Base-by-base conservation (phyloP, 1,140 invertebrate genomes). In the Plectus sambesii region DNA sequence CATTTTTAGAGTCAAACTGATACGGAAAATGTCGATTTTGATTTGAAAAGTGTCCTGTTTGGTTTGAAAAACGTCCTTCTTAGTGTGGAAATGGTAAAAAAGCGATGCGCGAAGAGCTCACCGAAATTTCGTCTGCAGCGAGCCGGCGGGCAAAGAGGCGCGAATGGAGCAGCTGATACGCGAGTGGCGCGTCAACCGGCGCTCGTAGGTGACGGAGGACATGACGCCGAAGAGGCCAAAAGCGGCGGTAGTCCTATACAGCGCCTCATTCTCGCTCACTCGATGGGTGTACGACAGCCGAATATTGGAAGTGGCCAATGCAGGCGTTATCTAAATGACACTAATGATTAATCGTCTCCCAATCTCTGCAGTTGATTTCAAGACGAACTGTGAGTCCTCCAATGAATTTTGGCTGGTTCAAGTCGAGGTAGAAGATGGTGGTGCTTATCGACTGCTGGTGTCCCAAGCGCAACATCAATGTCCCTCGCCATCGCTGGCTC, bases 331-430 rank as follows among this genome's bases (percentile, higher is more conserved):
- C n/a, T n/a, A n/a, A n/a, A n/a, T n/a, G n/a, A n/a, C n/a, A n/a
- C n/a, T n/a, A n/a, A n/a, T n/a, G n/a, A n/a, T n/a, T n/a, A n/a
- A n/a, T n/a, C n/a, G n/a, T n/a, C n/a, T n/a, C n/a, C n/a, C n/a
- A n/a, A n/a, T n/a, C n/a, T n/a, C n/a, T n/a, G n/a, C n/a, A n/a
- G n/a, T n/a, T n/a, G n/a, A n/a, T n/a, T n/a, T n/a, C n/a, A n/a
- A n/a, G n/a, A n/a, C n/a, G n/a, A n/a, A n/a, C n/a, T n/a, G n/a
- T n/a, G n/a, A n/a, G n/a, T n/a, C n/a, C n/a, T n/a, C 38, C 44
- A 27, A 58, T 43, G 19, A 53, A 57, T 37, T 68, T 60, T 22
- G 62, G 62, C 17, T 62, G 62, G 43, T 62, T 60, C 12, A 60
- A 51, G 26, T 65, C 59, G n/a, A 55, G 58, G 27, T 51, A 42